Evolutionary conservation across 2,888 invertebrate species (phyloP), one percentile per base, ranked within the genome.

Genomic region (Poecilus cupreus): DNA sequence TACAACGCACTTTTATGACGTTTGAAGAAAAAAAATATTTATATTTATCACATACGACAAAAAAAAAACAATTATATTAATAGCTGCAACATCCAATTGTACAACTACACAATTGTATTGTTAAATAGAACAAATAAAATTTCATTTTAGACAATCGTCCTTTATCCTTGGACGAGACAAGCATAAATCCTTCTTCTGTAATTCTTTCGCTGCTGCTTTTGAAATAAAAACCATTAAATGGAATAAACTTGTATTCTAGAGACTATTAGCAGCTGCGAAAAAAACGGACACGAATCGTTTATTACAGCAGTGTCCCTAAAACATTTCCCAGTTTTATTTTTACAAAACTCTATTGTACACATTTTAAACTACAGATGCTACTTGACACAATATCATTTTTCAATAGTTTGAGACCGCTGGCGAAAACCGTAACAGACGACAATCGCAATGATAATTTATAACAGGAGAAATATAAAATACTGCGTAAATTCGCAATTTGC

Each of bases 201-300:
- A 60, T 60, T 60, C 60, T 37, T 68, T 37, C 37, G n/a, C 8
- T 18, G 37, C 37, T 18, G 64, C 37, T 11, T 68, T 18, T 32
- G 37, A 68, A 32, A 68, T 68, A 37, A 26, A 32, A 46, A 46
- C 24, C 43, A 72, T 43, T 72, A 72, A 72, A 72, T 72, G 72
- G 72, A 72, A 46, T 72, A 72, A 72, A 46, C 46, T 46, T 72
- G 72, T 72, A 43, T 20, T 46, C 22, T 10, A 24, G 46, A 72
- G 72, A 72, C 43, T 72, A 72, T 72, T 72, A 72, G 24, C 72
- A 46, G 72, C 43, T 72, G 72, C 22, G 46, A 20, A 11, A 46
- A 72, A 72, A 72, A 68, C 54, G 43, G 20, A 70, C 37, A 70
- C 8, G 18, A 54, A 20, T 54, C 54, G 32, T 32, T 32, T 32